Conservation (phyloP, 2,888 invertebrate species). For the Pyralis farinalis region DNA sequence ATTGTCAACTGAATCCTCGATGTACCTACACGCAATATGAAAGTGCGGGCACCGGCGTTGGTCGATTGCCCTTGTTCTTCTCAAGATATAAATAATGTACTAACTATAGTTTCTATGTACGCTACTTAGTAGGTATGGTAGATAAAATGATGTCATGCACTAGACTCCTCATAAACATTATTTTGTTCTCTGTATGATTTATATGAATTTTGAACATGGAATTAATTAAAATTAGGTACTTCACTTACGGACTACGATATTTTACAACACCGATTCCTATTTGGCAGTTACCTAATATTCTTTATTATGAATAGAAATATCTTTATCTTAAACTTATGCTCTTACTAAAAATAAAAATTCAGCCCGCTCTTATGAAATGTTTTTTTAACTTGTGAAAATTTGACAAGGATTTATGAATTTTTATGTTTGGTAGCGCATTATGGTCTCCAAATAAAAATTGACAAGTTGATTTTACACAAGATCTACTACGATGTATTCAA, state of each 20-base stretch:
- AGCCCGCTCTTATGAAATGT: neutral
- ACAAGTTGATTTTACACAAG: constrained; percentile 31
- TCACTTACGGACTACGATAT: constrained; percentile 63
- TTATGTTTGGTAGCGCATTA: constrained; percentile 17
- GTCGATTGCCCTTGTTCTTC: too few species aligned
- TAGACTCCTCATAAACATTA: constrained; percentile 39
- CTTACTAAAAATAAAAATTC: constrained; percentile 14
- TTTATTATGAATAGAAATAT: constrained; percentile 44
- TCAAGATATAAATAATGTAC: constrained; percentile 8
- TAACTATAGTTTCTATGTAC: constrained; percentile 24
- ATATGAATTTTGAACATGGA: constrained; percentile 44
- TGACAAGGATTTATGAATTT: constrained; percentile 1
- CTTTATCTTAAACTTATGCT: constrained; percentile 28
- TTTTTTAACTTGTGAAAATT: neutral
- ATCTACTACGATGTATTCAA: constrained; percentile 15
- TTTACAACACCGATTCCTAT: constrained; percentile 72
- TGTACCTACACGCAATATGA: too few species aligned
- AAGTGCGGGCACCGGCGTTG: too few species aligned
- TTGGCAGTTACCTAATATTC: constrained; percentile 74
- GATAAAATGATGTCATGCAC: constrained; percentile 58
- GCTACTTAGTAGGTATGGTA: constrained; percentile 46
- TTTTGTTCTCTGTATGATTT: constrained; percentile 33
- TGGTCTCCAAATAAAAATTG: constrained; percentile 59
- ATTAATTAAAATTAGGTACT: constrained; percentile 39
- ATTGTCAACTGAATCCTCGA: constrained; percentile 4